Evolutionary conservation across 2,113 vertebrate species (phyloP), one percentile per base, ranked within the genome.

Genomic region (Cricetomys ansorgei): DNA sequence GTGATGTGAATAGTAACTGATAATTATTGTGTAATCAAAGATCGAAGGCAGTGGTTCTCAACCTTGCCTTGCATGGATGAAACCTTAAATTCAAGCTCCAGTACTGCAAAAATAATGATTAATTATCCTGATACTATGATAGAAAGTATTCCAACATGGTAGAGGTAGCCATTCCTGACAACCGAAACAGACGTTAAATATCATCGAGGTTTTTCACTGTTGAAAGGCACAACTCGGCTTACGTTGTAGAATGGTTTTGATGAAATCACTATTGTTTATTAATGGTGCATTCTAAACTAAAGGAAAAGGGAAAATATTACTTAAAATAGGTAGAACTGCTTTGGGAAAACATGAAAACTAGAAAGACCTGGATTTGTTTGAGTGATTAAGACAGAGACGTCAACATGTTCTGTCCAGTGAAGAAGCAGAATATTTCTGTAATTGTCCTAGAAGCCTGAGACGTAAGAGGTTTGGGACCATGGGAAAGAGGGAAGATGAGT

Each of bases 181-280:
- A 70, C 77, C 19, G n/a, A n/a, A n/a, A n/a, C n/a, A n/a, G n/a
- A n/a, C n/a, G n/a, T n/a, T n/a, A n/a, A n/a, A n/a, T n/a, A n/a
- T n/a, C n/a, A n/a, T n/a, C n/a, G n/a, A n/a, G n/a, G 21, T 67
- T 27, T 89, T 92, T 93, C 43, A 57, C 57, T 88, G 73, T 94
- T 94, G 50, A 73, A 86, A 55, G 55, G 27, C 11, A 72, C n/a
- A 95, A 77, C n/a, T 76, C 50, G 4, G 57, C 65, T 69, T 81
- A 73, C 75, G 16, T 80, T 93, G 76, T 89, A 57, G 69, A 80
- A 45, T 76, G 31, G 29, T 45, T 77, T 31, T 77, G 75, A 53
- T 89, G 67, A 92, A 53, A 15, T 80, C 1, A 67, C n/a, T 77
- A 64, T 53, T 79, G 25, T 83, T 81, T 40, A 81, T 92, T 53